Evolutionary conservation across 1,140 invertebrate species (phyloP).

Genomic region (Elymnias hypermnestra): DNA sequence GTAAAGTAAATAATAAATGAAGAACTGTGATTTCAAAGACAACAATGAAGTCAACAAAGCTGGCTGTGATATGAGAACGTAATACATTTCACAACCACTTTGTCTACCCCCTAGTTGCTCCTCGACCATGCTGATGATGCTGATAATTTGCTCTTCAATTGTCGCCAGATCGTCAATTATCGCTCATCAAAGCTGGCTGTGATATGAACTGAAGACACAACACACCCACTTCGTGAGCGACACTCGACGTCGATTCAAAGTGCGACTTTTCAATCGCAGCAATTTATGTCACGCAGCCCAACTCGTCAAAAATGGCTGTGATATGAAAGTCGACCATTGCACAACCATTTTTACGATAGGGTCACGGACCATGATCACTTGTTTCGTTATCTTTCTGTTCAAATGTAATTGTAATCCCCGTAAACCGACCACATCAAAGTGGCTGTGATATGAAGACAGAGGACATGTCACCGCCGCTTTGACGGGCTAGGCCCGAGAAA

Average conservation of each 20-base stretch:
- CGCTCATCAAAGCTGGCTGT: slow-evolving; percentile 76
- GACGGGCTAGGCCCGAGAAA: slow-evolving; percentile 66
- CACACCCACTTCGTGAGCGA: slow-evolving; percentile 67
- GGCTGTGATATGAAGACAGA: slow-evolving; percentile 69
- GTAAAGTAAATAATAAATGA: too few relatives aligned
- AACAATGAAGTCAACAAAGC: slow-evolving; percentile 67
- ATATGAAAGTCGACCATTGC: slow-evolving; percentile 53
- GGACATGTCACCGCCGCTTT: slow-evolving; percentile 71
- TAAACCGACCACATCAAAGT: slow-evolving; percentile 75
- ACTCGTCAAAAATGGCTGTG: slow-evolving; percentile 75
- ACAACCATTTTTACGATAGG: slow-evolving; percentile 70
- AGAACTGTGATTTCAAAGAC: background rate
- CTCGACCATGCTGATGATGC: background rate
- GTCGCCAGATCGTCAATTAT: slow-evolving; percentile 17
- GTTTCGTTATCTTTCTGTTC: too few relatives aligned
- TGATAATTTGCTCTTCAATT: slow-evolving; percentile 19
- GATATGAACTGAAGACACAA: slow-evolving; percentile 53
- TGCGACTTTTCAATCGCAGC: background rate
- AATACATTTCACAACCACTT: slow-evolving; percentile 56
- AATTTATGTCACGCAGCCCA: slow-evolving; percentile 41
- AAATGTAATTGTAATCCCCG: slow-evolving; percentile 51
- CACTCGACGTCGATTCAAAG: slow-evolving; percentile 17
- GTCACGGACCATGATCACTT: slow-evolving; percentile 30
- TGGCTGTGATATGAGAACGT: slow-evolving; percentile 66
- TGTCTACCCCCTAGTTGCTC: slow-evolving; percentile 36